A percentile compares a stretch with the other conserved stretches of the same genome.
Evolutionary conservation across 2,113 vertebrate genomes (phyloP).

Genomic region (Cygnus buccinator): DNA sequence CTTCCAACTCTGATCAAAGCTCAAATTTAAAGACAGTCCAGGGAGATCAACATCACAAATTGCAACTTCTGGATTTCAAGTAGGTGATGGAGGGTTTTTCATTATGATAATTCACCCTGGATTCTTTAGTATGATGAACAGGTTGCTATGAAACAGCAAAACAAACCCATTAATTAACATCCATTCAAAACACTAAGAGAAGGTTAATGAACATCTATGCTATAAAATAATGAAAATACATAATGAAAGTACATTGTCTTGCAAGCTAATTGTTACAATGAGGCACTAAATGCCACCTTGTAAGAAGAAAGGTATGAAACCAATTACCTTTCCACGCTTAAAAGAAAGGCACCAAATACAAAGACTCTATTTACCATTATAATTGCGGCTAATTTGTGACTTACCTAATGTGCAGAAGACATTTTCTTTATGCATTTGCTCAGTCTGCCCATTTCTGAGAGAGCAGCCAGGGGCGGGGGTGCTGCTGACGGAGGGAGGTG

Average conservation of each 20-base stretch:
- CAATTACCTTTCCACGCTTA: not conserved
- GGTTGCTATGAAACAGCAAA: conserved; percentile 26
- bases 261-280: not conserved
- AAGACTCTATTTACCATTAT: not conserved
- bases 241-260: not conserved
- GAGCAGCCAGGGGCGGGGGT: accelerated
- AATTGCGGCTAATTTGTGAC: not conserved
- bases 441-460: not conserved
- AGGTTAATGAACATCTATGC: not conserved
- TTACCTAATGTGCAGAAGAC: not conserved
- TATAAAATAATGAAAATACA: conserved; percentile 9
- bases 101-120: conserved; percentile 47
- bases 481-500: not conserved
- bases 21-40: conserved; percentile 73
- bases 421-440: not conserved
- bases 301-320: not conserved
- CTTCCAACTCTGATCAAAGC: conserved; percentile 68
- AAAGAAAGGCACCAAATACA: not conserved
- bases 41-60: conserved; percentile 75
- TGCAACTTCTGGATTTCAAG: conserved; percentile 83
- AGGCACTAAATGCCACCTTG: not conserved
- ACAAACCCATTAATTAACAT: conserved; percentile 8
- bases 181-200: not conserved
- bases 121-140: conserved; percentile 16
- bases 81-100: conserved; percentile 72